Base-by-base conservation (phyloP, 2,888 invertebrate species). In the Rotaria socialis region DNA sequence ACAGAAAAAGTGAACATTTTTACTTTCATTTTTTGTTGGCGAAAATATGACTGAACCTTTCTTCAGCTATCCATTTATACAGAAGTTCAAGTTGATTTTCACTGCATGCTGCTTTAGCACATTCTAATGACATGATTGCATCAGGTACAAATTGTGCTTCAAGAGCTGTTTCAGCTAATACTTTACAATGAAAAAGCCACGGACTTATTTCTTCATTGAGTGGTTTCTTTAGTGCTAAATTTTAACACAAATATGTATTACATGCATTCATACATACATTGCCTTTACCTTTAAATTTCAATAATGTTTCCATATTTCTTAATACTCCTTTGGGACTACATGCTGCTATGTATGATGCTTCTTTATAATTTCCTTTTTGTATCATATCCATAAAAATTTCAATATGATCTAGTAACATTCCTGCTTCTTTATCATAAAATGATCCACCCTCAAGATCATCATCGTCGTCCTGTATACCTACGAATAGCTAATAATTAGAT, bases 261-360 rank as follows among this genome's bases (percentile, higher is more conserved):
- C 8, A 4, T 27, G 0, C 16, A 27, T 67, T 35, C 8, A 27
- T 60, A 35, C 35, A 35, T n/a, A 1, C 4, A 24, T 22, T 67
- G 14, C 35, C 14, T 35, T 67, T 6, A 35, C 90, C 90, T 89
- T 90, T 90, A 87, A 91, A 91, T 87, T 90, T 90, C 19, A 89
- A 88, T 19, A 91, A 88, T 19, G 90, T 91, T n/a, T 90, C 91
- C 50, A 89, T 89, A 16, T 90, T 91, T 74, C 91, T 88, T 5
- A 91, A 89, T 41, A 91, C 90, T 35, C 91, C 91, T 87, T 90
- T 90, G 1, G 90, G 90, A 88, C 90, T 91, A 88, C 90, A 90
- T 35, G 90, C 90, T 58, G 91, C 91, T 88, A 91, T 90, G 14
- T 90, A 89, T 55, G 91, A 91, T 35, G 91, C 91, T 86, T 90